phyloP scores from a whole-genome alignment of 2,888 invertebrate genomes.

The Cyclophora albipunctata region DNA sequence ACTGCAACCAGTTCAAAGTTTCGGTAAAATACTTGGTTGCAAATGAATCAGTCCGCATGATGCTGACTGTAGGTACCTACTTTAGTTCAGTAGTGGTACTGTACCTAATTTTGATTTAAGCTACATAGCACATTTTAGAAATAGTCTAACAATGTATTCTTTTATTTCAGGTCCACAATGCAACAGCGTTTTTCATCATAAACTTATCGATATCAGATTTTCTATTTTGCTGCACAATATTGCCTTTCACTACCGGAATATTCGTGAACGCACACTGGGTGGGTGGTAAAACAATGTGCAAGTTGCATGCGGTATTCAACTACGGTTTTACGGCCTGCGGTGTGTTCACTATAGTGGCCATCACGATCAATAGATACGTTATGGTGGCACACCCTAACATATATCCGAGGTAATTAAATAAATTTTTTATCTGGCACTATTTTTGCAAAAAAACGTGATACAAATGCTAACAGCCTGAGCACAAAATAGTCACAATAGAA shows the following conservation, averaged over 20 bases:
- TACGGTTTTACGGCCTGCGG: conserved; percentile 3
- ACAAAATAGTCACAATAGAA: too few species aligned
- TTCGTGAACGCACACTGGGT: conserved; percentile 9
- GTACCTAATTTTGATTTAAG: too few species aligned
- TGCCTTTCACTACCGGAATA: conserved; percentile 6
- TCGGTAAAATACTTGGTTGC: too few species aligned
- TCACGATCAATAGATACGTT: conserved; percentile 14
- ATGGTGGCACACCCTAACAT: conserved; percentile 12
- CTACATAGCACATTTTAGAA: too few species aligned
- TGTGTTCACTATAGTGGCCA: conserved; percentile 8
- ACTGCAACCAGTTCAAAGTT: too few species aligned
- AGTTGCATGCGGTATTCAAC: conserved; percentile 6
- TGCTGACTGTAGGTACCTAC: too few species aligned
- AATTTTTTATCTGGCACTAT: too few species aligned
- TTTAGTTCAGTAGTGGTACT: too few species aligned
- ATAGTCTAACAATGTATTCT: too few species aligned
- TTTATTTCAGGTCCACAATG: conserved; percentile 12
- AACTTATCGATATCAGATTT: conserved; percentile 12
- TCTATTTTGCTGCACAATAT: conserved; percentile 5
- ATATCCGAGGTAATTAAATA: conserved; percentile 10
- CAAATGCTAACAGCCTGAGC: too few species aligned
- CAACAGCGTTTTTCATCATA: conserved; percentile 17
- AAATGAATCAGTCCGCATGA: too few species aligned
- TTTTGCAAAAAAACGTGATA: too few species aligned
- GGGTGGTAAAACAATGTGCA: conserved; percentile 8